Evolutionary conservation across 2,113 vertebrate species (phyloP).

Genomic region (Ctenomys sociabilis): DNA sequence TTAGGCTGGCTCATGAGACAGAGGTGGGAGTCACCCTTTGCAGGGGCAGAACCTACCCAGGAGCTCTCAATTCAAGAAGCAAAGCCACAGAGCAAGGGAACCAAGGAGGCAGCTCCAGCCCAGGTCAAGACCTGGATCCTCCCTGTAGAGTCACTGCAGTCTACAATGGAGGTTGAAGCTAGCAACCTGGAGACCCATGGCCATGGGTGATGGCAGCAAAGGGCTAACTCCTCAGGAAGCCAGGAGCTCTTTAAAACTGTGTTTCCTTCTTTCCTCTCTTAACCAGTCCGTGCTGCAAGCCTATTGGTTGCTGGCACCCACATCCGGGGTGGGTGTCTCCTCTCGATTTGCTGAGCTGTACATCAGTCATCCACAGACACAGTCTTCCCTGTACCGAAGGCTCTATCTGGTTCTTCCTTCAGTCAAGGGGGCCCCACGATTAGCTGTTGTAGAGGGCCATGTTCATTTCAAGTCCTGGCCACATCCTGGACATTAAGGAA

Average conservation of each 20-base stretch:
- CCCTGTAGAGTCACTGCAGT: background rate
- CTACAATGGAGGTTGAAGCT: background rate
- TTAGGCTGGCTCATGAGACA: background rate
- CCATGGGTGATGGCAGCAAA: background rate
- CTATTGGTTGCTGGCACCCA: background rate
- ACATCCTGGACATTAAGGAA: rapidly evolving
- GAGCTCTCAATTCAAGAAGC: background rate
- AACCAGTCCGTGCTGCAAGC: background rate
- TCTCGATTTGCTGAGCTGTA: background rate
- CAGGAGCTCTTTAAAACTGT: background rate
- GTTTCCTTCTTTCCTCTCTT: background rate
- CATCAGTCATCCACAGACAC: background rate
- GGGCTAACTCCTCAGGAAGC: background rate
- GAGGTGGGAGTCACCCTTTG: too few relatives aligned
- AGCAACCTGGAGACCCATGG: background rate
- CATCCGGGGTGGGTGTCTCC: background rate
- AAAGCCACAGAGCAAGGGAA: background rate
- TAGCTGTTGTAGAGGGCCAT: background rate
- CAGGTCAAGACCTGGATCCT: background rate
- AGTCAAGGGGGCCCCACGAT: background rate
- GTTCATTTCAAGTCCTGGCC: background rate
- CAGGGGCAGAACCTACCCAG: background rate
- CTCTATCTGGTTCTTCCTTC: background rate
- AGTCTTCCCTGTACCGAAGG: background rate
- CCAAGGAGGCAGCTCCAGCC: background rate